Evolutionary conservation across 1,140 invertebrate genomes (phyloP), one percentile per base, ranked within the genome.

Genomic region (Brachionus rotundiformis): DNA sequence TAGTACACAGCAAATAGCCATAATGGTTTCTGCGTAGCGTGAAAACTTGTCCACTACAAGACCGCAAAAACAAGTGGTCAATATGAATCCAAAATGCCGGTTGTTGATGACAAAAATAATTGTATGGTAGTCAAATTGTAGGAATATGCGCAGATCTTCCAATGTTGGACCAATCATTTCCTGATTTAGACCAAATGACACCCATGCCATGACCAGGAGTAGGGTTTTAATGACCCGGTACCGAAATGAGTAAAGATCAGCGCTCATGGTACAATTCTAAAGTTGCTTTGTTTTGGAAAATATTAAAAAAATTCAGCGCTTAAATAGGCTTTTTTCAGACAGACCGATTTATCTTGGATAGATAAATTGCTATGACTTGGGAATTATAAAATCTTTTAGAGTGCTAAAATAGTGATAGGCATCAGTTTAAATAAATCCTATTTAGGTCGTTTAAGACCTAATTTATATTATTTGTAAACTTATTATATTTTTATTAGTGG

Each of bases 141-240:
- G 33, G 11, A 25, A 77, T 19, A 36, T n/a, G 3, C 33, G 27
- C 33, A 77, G 27, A 13, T 77, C 75, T 49, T 77, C 75, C 19
- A 77, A 11, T 19, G 75, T 77, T 19, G 75, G 6, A 6, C 44
- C 75, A 7, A 77, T 77, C 23, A 77, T 77, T 77, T 77, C 75
- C n/a, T 77, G 27, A 36, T 77, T 77, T n/a, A 77, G 44, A 25
- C 75, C 75, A 23, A 49, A 36, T 1, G 75, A 31, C 8, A 54
- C 19, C 75, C 75, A 77, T 29, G 75, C 44, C 19, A 77, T 5
- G 5, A 77, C 27, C 27, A 77, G 29, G 1, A 77, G 19, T 3
- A 77, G 6, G 0, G 41, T 77, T 27, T 77, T 77, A 7, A 23
- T 23, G 5, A 77, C 6, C 4, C 75, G 39, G 33, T 77, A 77